phyloP scores from a whole-genome alignment of 2,888 invertebrate species.

The Incurvaria masculella region DNA sequence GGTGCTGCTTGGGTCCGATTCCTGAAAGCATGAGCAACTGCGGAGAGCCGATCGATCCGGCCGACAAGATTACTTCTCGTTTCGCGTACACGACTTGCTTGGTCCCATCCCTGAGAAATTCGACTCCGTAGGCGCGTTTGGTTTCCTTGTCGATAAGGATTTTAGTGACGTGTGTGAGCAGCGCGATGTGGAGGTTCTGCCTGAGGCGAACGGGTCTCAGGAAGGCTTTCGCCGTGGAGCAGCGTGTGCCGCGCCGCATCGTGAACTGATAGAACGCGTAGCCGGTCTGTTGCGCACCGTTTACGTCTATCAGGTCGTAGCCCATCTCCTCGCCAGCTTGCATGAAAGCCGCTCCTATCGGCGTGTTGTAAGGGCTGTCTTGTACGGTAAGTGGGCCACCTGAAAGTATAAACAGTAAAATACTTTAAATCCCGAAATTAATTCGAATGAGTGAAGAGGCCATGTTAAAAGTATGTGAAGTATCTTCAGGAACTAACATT shows the following conservation, averaged over 20 bases:
- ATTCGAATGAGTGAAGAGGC: too few species aligned
- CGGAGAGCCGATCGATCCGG: slow-evolving; percentile 88
- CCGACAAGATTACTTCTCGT: slow-evolving; percentile 80
- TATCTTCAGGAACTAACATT: too few species aligned
- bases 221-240: slow-evolving; percentile 84
- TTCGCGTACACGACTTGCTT: slow-evolving; percentile 64
- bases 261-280: slow-evolving; percentile 86
- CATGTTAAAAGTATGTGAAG: too few species aligned
- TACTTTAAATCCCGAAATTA: too few species aligned
- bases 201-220: slow-evolving; percentile 73
- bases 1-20: slow-evolving; percentile 73
- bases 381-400: slow-evolving; percentile 76
- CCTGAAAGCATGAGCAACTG: slow-evolving; percentile 92
- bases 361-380: slow-evolving; percentile 77
- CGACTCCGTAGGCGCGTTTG: slow-evolving; percentile 75
- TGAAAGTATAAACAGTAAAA: too few species aligned
- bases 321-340: slow-evolving; percentile 93
- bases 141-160: slow-evolving; percentile 68
- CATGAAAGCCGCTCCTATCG: slow-evolving; percentile 78
- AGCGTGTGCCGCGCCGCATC: slow-evolving; percentile 80
- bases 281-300: slow-evolving; percentile 84
- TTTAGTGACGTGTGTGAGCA: slow-evolving; percentile 77
- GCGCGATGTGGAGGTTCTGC: slow-evolving; percentile 76
- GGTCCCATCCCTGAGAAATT: slow-evolving; percentile 67
- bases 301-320: slow-evolving; percentile 81